These are phyloP conservation scores for Drosophila dunni DNA, from an alignment of 1,140 invertebrate genomes.

Conservation along the genomic window DNA sequence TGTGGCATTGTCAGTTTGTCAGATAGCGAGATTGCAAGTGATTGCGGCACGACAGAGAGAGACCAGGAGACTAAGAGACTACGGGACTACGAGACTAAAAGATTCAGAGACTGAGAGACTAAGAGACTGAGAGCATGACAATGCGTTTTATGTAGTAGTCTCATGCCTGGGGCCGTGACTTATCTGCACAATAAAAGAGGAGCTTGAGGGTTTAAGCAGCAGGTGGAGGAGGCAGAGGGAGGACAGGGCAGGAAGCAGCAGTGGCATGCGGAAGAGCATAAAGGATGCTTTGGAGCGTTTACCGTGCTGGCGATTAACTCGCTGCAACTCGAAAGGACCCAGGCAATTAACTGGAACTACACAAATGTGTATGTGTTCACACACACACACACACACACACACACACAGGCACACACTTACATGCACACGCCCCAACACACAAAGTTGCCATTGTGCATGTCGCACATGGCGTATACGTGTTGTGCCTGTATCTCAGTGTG, in stretches of 20 bases:
- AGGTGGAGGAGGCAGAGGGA: too few relatives aligned
- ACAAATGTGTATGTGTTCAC: neutral
- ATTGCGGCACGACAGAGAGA: neutral
- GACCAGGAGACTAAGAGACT: neutral
- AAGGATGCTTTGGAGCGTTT: slow-evolving; percentile 27
- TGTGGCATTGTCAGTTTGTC: slow-evolving; percentile 22
- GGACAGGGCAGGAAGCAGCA: neutral
- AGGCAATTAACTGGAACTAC: slow-evolving; percentile 67
- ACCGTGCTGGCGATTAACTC: slow-evolving; percentile 56
- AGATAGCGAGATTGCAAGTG: slow-evolving; percentile 7
- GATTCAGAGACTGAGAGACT: neutral
- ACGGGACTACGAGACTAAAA: neutral
- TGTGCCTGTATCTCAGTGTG: slow-evolving; percentile 21
- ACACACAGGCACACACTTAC: neutral
- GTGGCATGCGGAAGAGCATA: slow-evolving; percentile 40
- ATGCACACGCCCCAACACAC: slow-evolving; percentile 21
- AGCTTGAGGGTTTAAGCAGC: too few relatives aligned
- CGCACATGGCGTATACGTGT: slow-evolving; percentile 68
- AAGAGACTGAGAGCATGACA: slow-evolving; percentile 15
- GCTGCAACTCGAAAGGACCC: slow-evolving; percentile 45
- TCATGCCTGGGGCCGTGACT: slow-evolving; percentile 44
- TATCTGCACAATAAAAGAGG: slow-evolving; percentile 51
- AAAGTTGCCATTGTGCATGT: slow-evolving; percentile 49
- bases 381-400: slow-evolving; percentile 1
- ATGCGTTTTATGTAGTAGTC: slow-evolving; percentile 26